These are phyloP conservation scores for Aphis craccivora DNA, from an alignment of 1,140 invertebrate genomes.

Conservation along the genomic window DNA sequence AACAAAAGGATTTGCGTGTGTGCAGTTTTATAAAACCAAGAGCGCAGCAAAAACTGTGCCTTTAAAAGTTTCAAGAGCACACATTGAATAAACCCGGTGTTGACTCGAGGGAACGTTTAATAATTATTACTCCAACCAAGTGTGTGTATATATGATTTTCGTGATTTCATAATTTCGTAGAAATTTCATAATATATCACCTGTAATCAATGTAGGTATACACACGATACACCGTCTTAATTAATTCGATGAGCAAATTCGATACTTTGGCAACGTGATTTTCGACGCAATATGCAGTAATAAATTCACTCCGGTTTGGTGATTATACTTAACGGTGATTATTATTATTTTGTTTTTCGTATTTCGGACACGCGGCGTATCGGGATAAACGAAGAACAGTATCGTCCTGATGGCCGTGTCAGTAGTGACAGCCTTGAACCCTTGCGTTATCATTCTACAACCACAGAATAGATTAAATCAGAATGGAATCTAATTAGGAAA, in stretches of 20 bases:
- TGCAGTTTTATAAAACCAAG: conserved; percentile 23
- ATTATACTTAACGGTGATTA: too few relatives aligned
- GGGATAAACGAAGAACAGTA: too few relatives aligned
- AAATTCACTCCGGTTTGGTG: neutral
- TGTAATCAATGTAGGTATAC: neutral
- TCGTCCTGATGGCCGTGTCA: too few relatives aligned
- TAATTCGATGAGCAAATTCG: neutral
- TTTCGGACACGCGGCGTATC: too few relatives aligned
- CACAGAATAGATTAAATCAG: too few relatives aligned
- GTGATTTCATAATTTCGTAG: neutral
- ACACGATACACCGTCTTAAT: neutral
- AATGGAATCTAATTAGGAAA: too few relatives aligned
- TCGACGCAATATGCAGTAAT: neutral
- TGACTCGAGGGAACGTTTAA: neutral
- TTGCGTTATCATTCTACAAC: too few relatives aligned
- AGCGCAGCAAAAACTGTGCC: conserved; percentile 13
- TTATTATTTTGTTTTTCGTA: too few relatives aligned
- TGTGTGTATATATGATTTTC: neutral
- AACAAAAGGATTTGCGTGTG: conserved; percentile 17
- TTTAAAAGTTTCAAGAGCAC: conserved; percentile 35
- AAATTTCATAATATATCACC: neutral
- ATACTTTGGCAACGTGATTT: neutral
- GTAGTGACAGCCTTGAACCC: too few relatives aligned
- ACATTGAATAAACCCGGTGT: conserved; percentile 21
- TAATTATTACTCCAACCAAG: conserved; percentile 13